Base-by-base conservation (phyloP, 2,797 vertebrate species). In the Hypotaenidia philippensis region DNA sequence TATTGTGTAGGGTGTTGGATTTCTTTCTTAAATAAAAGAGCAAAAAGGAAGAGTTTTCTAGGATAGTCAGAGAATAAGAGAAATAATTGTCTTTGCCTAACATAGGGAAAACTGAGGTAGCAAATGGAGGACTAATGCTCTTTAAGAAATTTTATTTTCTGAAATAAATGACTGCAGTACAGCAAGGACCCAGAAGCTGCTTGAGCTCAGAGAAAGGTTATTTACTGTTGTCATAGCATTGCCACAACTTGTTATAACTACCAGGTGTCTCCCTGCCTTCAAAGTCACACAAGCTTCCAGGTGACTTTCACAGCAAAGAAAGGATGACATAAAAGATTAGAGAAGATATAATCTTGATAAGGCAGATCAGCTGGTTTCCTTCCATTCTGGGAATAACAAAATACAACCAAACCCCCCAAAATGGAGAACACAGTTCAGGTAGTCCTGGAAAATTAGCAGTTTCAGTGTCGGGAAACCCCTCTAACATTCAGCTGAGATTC, bases 21-120 rank as follows among this genome's bases (percentile, higher is more conserved):
- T 93, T 95, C 22, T 52, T 80, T 80, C 71, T 83, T 95, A 76
- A 80, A 75, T 40, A 26, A 71, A 84, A 82, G 52, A 94, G 34
- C 19, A 84, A 44, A 56, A 92, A 83, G 74, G 31, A 64, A 85
- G 82, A 72, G 76, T 77, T 78, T 47, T 71, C 87, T 72, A 83
- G 53, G 45, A 55, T 77, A 84, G 83, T 76, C 81, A 93, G 81
- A 94, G 56, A 20, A 44, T 79, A 91, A 93, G 36, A 88, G 71
- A 91, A 92, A 63, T 95, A 94, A 90, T 76, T 68, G 49, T 40
- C 65, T 13, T 17, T 68, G 63, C 72, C 66, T 70, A 56, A 60
- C 50, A 72, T 8, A 72, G 15, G 45, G 25, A 89, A 93, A 83
- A 74, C n/a, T 66, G 85, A 90, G 82, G 38, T 87, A 85, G 52